Evolutionary conservation across 2,888 invertebrate species (phyloP).

Genomic region (Thera obeliscata): DNA sequence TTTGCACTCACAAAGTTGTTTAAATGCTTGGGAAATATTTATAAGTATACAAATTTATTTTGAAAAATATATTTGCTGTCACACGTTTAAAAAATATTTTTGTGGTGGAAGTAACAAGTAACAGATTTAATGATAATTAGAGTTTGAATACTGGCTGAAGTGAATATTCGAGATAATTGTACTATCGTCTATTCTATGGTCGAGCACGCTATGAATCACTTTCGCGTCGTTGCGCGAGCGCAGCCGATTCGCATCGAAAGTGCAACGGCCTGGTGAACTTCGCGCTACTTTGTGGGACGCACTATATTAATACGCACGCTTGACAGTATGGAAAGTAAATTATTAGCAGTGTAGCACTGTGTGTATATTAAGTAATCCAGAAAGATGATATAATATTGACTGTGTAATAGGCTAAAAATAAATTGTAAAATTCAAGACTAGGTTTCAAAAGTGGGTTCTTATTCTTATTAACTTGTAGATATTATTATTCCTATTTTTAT

Average conservation of each 20-base stretch:
- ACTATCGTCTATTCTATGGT: conserved; percentile 17
- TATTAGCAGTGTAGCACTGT: background rate
- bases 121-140: too few relatives aligned
- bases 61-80: too few relatives aligned
- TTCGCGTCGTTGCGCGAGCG: conserved; percentile 66
- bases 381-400: background rate
- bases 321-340: conserved; percentile 23
- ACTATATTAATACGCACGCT: conserved; percentile 37
- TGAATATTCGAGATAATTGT: background rate
- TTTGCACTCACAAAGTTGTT: too few relatives aligned
- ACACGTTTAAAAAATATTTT: too few relatives aligned
- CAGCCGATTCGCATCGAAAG: conserved; percentile 69
- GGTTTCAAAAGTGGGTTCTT: too few relatives aligned
- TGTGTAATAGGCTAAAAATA: conserved; percentile 1
- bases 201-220: conserved; percentile 69
- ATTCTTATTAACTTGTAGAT: too few relatives aligned
- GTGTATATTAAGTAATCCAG: background rate
- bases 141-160: background rate
- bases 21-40: too few relatives aligned
- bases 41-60: too few relatives aligned
- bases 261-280: conserved; percentile 81
- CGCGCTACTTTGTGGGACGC: conserved; percentile 70
- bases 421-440: too few relatives aligned
- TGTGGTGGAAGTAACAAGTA: too few relatives aligned
- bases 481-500: too few relatives aligned